Evolutionary conservation across 2,797 vertebrate species (phyloP), one percentile per base, ranked within the genome.

Genomic region (Labeo calbasu): DNA sequence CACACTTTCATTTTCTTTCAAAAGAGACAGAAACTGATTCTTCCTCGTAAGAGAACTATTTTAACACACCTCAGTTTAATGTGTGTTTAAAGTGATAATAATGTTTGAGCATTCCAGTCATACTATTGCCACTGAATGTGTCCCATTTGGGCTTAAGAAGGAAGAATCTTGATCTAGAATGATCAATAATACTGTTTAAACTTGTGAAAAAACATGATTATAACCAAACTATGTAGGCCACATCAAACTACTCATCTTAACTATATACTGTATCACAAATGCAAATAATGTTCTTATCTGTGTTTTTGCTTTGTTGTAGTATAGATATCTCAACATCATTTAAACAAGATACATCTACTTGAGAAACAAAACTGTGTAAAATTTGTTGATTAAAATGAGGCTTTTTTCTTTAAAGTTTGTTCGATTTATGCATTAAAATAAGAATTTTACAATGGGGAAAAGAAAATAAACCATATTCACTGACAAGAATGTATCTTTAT

Each of bases 31-130:
- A 23, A 28, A 63, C 2, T 28, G 46, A 51, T 72, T 28, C 14
- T 7, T 72, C 10, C 2, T 75, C 5, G 8, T 28, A 15, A 2
- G 12, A 63, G 59, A 63, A 7, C 28, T 25, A 0, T 63, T 63
- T 15, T n/a, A 5, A 40, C 40, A n/a, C 36, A n/a, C 6, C 53
- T 50, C 21, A 21, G 53, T 21, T 48, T 21, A 72, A 72, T 50
- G n/a, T n/a, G n/a, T n/a, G 50, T n/a, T n/a, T 14, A 55, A 2
- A 13, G 15, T 48, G 70, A 63, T 73, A 72, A 81, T 36, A 50
- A 51, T 73, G 55, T 82, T 63, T 82, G 53, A 61, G 25, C 57
- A 61, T 81, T 72, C 53, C 15, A 48, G 28, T 63, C 53, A 28
- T 59, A n/a, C 40, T 36, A 14, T 3, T 11, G 19, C 5, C 11